Percentiles rank a stretch among this genome's conserved stretches.
These are phyloP conservation scores for Drosophila leonis DNA, from an alignment of 2,888 invertebrate species.

Conservation along the genomic window DNA sequence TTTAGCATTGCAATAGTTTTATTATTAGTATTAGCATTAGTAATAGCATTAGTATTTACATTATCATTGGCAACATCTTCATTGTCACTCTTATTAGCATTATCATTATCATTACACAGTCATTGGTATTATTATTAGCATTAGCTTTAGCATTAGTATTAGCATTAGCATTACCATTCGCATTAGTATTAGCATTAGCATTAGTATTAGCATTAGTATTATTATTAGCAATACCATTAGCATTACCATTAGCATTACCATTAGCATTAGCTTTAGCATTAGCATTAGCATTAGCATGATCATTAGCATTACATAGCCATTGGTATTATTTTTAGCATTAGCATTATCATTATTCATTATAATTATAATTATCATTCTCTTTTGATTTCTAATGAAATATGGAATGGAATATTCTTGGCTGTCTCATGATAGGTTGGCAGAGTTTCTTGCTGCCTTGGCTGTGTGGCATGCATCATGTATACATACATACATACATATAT, in stretches of 20 bases:
- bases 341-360: neutral
- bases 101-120: neutral
- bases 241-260: neutral
- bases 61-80: neutral
- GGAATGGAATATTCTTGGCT: neutral
- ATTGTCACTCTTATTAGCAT: too few relatives aligned
- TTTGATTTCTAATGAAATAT: neutral
- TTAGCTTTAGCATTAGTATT: neutral
- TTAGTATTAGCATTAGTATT: neutral
- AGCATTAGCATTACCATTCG: neutral
- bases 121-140: neutral
- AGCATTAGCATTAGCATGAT: too few relatives aligned
- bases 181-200: neutral
- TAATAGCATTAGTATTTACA: neutral
- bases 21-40: neutral
- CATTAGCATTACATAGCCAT: neutral
- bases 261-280: neutral
- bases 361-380: neutral
- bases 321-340: neutral
- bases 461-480: conserved; percentile 2
- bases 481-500: neutral
- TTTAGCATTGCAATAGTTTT: neutral
- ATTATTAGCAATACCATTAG: neutral
- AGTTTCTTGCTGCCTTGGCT: conserved; percentile 24
- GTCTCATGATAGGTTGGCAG: neutral